Evolutionary conservation across 2,113 vertebrate species (phyloP).

Genomic region (Gyps fulvus): DNA sequence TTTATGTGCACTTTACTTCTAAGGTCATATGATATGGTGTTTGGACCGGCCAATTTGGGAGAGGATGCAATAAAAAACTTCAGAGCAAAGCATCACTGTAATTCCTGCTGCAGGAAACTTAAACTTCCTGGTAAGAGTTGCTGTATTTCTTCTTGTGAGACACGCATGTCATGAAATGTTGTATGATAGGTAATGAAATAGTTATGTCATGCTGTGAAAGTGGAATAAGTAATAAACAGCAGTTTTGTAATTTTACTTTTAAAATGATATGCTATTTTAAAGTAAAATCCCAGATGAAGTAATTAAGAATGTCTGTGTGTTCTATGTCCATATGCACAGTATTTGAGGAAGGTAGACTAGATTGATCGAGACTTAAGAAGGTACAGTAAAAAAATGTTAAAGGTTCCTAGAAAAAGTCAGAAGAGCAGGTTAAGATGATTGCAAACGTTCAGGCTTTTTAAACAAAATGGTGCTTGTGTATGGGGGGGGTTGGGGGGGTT

Average conservation of each 20-base stretch:
- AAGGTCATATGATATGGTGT: constrained; percentile 97
- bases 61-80: constrained; percentile 98
- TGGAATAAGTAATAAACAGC: neutral
- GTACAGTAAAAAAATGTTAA: neutral
- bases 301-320: neutral
- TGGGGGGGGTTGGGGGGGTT: too few relatives aligned
- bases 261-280: accelerated
- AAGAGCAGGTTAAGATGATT: neutral
- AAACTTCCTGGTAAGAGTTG: constrained; percentile 91
- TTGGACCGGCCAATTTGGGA: constrained; percentile 94
- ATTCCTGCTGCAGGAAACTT: constrained; percentile 95
- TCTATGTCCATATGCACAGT: neutral
- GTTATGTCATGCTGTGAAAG: neutral
- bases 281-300: neutral
- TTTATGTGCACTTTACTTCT: neutral
- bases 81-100: constrained; percentile 95
- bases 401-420: neutral
- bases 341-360: neutral
- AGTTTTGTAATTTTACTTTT: neutral
- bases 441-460: neutral
- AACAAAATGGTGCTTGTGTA: neutral
- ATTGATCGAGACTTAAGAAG: neutral
- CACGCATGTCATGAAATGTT: neutral
- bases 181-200: accelerated
- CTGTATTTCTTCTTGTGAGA: neutral